A percentile compares a stretch with the other conserved stretches of the same genome.
Evolutionary conservation across 2,797 vertebrate genomes (phyloP).

Genomic region (Echiichthys vipera): DNA sequence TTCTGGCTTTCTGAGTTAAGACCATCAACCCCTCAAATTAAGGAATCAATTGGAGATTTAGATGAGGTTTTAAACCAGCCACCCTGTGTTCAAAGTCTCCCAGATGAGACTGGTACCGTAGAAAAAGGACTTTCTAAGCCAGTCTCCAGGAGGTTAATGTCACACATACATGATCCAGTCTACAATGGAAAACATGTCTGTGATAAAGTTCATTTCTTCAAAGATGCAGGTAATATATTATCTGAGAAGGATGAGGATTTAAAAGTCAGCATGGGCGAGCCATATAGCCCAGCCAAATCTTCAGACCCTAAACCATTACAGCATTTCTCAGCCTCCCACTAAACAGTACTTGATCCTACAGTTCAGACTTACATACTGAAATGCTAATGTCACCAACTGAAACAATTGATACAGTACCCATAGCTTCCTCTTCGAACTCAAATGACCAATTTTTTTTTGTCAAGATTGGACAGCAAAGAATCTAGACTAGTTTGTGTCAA

Average conservation of each 20-base stretch:
- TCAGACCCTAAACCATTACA: slow-evolving; percentile 18
- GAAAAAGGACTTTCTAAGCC: neutral
- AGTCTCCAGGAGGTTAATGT: neutral
- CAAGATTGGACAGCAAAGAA: slow-evolving; percentile 12
- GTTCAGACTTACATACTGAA: slow-evolving; percentile 8
- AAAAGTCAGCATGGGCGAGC: neutral
- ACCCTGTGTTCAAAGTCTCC: neutral
- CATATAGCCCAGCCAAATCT: neutral
- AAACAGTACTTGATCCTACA: neutral
- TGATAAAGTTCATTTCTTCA: neutral
- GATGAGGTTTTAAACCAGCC: slow-evolving; percentile 5
- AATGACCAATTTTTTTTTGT: slow-evolving; percentile 29
- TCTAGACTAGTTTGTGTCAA: slow-evolving; percentile 17
- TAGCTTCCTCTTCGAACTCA: slow-evolving; percentile 9
- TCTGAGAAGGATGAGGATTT: neutral
- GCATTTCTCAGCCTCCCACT: neutral
- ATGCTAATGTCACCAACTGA: slow-evolving; percentile 2
- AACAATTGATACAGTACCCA: slow-evolving; percentile 3
- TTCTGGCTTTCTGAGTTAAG: slow-evolving; percentile 38
- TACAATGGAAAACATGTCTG: slow-evolving; percentile 14
- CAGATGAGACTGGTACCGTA: neutral
- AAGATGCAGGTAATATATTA: neutral
- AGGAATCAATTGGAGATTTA: neutral
- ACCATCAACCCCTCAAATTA: slow-evolving; percentile 3
- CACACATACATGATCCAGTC: slow-evolving; percentile 38